phyloP scores from a whole-genome alignment of 2,888 invertebrate genomes.

The Ormyrus thymus region DNA sequence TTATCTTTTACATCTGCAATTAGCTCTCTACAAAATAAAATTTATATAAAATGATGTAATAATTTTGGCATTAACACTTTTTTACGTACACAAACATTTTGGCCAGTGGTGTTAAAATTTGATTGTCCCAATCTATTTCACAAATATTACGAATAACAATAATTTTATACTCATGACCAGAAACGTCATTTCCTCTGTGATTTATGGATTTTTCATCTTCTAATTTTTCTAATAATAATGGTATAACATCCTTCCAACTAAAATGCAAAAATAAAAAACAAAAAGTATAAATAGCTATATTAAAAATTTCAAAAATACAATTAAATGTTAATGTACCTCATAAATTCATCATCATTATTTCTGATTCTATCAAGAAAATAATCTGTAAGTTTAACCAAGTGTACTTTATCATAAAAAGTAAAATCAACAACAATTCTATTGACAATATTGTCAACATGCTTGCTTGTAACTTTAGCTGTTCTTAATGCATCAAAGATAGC shows the following conservation, averaged over 20 bases:
- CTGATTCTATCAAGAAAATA: constrained; percentile 78
- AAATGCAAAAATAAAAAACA: not conserved
- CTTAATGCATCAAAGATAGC: constrained; percentile 72
- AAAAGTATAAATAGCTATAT: not conserved
- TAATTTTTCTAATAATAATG: constrained; percentile 79
- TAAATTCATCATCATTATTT: constrained; percentile 76
- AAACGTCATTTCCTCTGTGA: constrained; percentile 78
- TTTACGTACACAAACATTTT: constrained; percentile 81
- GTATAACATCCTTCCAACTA: constrained; percentile 83
- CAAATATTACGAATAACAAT: constrained; percentile 80
- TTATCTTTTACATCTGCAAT: constrained; percentile 77
- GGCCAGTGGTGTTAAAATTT: constrained; percentile 79
- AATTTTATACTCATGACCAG: constrained; percentile 79
- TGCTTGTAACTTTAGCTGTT: constrained; percentile 70
- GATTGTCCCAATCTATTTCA: constrained; percentile 78
- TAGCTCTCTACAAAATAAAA: constrained; percentile 60
- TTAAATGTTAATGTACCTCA: constrained; percentile 69
- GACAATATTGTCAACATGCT: constrained; percentile 76
- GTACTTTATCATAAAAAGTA: constrained; percentile 75
- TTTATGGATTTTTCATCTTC: constrained; percentile 77
- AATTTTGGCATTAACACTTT: too few relatives aligned
- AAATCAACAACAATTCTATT: constrained; percentile 76
- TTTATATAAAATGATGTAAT: constrained; percentile 10
- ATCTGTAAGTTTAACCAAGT: constrained; percentile 77
- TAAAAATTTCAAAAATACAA: constrained; percentile 2